These are phyloP conservation scores for Phylloscopus trochilus DNA, from an alignment of 2,113 vertebrate species.

Conservation along the genomic window DNA sequence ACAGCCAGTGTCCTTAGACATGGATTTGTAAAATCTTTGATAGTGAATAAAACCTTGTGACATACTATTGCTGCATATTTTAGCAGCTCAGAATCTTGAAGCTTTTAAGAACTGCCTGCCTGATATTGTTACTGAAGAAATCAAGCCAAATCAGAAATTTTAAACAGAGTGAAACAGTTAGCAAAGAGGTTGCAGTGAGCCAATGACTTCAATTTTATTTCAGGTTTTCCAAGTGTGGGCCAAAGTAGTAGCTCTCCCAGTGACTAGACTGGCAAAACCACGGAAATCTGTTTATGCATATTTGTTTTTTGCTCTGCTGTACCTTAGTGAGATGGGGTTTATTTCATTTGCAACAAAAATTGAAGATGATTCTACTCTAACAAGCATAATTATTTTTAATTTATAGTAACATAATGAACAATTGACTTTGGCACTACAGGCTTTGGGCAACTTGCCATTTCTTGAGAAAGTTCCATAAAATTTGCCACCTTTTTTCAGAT, in stretches of 20 bases:
- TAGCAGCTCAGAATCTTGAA: constrained; percentile 16
- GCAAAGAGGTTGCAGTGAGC: background rate
- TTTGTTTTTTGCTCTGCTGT: background rate
- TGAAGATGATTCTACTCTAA: background rate
- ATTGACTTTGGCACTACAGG: background rate
- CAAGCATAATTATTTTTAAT: constrained; percentile 14
- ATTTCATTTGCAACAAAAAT: background rate
- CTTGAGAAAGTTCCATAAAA: background rate
- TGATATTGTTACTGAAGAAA: background rate
- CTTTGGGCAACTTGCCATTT: background rate
- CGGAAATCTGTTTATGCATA: background rate
- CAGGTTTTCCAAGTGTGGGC: background rate
- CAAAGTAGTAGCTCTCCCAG: background rate
- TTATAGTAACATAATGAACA: constrained; percentile 1
- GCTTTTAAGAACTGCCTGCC: background rate
- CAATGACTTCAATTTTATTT: background rate
- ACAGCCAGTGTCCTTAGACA: background rate
- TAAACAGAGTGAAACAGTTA: background rate
- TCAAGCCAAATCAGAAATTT: background rate
- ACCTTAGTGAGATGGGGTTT: background rate
- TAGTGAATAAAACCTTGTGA: background rate
- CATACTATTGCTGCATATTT: background rate
- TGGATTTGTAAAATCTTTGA: background rate
- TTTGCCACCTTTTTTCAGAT: background rate
- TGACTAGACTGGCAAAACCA: background rate